phyloP scores from a whole-genome alignment of 1,140 invertebrate genomes.

The Sipha flava region DNA sequence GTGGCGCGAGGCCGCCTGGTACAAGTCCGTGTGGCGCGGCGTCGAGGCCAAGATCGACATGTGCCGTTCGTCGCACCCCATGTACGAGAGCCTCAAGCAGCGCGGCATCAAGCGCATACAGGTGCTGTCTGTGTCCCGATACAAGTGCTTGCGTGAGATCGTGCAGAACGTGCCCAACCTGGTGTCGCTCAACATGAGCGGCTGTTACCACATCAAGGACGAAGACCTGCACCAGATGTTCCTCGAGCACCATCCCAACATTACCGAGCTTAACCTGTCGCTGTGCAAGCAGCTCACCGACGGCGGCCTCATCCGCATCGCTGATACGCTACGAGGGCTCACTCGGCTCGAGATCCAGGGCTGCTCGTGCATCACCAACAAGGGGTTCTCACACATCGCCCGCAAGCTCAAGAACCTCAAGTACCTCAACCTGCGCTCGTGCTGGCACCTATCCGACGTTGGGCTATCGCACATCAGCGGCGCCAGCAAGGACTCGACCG shows the following conservation, averaged over 20 bases:
- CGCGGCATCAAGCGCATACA: constrained; percentile 82
- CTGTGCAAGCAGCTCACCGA: constrained; percentile 93
- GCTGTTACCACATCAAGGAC: constrained; percentile 85
- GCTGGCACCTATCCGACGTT: constrained; percentile 81
- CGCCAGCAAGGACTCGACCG: constrained; percentile 53
- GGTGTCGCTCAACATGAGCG: constrained; percentile 79
- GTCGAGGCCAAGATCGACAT: constrained; percentile 85
- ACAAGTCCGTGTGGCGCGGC: constrained; percentile 84
- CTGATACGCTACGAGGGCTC: constrained; percentile 75
- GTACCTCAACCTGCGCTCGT: constrained; percentile 77
- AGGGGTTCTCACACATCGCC: constrained; percentile 71
- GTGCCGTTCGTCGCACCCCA: constrained; percentile 54
- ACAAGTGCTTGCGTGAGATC: constrained; percentile 75
- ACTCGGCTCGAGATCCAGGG: constrained; percentile 81
- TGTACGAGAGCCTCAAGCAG: constrained; percentile 58
- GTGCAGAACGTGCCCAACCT: constrained; percentile 76
- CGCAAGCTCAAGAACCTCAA: constrained; percentile 76
- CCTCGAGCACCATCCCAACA: constrained; percentile 57
- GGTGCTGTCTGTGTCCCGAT: constrained; percentile 63
- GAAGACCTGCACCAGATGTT: constrained; percentile 76
- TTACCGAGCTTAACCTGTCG: constrained; percentile 76
- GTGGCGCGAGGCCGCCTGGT: constrained; percentile 86
- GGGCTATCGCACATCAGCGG: constrained; percentile 82
- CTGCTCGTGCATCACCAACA: constrained; percentile 82
- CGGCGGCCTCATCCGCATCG: constrained; percentile 69